A percentile compares a stretch with the other conserved stretches of the same genome.
Evolutionary conservation across 2,888 invertebrate genomes (phyloP).

Genomic region (Eutolmus rufibarbis): DNA sequence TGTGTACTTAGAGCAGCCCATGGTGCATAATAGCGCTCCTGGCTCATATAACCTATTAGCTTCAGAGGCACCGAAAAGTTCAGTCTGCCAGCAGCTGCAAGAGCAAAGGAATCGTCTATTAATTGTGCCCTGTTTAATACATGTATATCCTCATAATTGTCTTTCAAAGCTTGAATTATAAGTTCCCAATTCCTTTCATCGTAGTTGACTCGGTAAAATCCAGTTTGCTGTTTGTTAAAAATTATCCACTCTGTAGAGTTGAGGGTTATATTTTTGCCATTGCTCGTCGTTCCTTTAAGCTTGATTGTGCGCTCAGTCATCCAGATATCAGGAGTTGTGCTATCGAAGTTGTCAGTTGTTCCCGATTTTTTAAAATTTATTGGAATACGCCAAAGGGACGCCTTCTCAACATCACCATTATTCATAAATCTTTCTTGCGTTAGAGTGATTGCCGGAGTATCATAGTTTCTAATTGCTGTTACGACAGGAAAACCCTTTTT

Average conservation of each 20-base stretch:
- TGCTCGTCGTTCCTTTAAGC: background rate
- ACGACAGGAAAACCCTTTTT: constrained; percentile 57
- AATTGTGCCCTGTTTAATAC: constrained; percentile 80
- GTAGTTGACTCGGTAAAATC: constrained; percentile 74
- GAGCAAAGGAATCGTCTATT: constrained; percentile 81
- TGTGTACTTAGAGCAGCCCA: constrained; percentile 69
- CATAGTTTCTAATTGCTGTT: constrained; percentile 65
- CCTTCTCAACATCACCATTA: background rate
- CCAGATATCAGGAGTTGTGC: constrained; percentile 55
- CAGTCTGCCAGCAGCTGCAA: constrained; percentile 76
- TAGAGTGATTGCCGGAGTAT: constrained; percentile 62
- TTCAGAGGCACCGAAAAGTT: constrained; percentile 74
- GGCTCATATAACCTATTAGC: constrained; percentile 72
- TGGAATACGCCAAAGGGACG: constrained; percentile 57
- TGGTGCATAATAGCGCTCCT: constrained; percentile 75
- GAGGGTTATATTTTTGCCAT: constrained; percentile 34
- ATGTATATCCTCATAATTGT: constrained; percentile 72
- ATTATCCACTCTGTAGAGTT: constrained; percentile 56
- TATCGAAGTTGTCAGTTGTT: constrained; percentile 45
- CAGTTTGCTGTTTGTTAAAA: constrained; percentile 59
- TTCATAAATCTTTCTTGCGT: constrained; percentile 60
- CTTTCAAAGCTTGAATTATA: constrained; percentile 68
- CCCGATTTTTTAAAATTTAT: constrained; percentile 54
- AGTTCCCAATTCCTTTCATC: constrained; percentile 72
- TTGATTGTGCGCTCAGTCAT: constrained; percentile 46